Conservation (phyloP, 2,888 invertebrate species). For the Bellardia pandia region DNA sequence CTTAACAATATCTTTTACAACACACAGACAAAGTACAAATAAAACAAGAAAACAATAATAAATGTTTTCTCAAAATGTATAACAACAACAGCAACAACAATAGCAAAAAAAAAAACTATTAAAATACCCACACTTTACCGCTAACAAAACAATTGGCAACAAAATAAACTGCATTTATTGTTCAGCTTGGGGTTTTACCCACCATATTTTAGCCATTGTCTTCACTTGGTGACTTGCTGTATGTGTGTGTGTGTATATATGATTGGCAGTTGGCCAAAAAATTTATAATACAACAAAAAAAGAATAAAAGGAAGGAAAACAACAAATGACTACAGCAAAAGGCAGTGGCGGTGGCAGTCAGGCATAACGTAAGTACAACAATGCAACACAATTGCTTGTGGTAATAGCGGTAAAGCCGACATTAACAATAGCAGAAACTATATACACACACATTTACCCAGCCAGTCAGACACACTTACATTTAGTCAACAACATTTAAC, state of each 20-base stretch:
- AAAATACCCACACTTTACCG: conserved; percentile 53
- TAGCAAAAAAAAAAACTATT: conserved; percentile 6
- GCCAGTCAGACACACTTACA: not conserved
- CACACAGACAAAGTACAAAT: not conserved
- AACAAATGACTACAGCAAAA: conserved; percentile 3
- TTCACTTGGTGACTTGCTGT: conserved; percentile 4
- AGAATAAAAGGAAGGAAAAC: conserved; percentile 23
- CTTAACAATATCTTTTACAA: conserved; percentile 39
- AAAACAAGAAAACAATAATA: conserved; percentile 17
- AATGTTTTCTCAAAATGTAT: conserved; percentile 3
- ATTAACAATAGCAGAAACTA: conserved; percentile 59
- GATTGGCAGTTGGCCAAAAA: conserved; percentile 72
- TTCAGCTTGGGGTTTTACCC: conserved; percentile 44
- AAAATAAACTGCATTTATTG: conserved; percentile 71
- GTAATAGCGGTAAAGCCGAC: conserved; percentile 68
- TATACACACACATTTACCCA: conserved; percentile 6
- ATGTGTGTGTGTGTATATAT: conserved; percentile 31
- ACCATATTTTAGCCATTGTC: conserved; percentile 44
- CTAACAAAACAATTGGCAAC: conserved; percentile 67
- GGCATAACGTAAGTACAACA: conserved; percentile 42
- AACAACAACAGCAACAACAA: not conserved
- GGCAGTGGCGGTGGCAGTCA: conserved; percentile 32
- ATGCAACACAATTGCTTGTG: conserved; percentile 63
- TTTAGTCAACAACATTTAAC: conserved; percentile 15
- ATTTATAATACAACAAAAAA: not conserved